Conservation (phyloP, 2,797 vertebrate species). For the Sarcophilus harrisii region DNA sequence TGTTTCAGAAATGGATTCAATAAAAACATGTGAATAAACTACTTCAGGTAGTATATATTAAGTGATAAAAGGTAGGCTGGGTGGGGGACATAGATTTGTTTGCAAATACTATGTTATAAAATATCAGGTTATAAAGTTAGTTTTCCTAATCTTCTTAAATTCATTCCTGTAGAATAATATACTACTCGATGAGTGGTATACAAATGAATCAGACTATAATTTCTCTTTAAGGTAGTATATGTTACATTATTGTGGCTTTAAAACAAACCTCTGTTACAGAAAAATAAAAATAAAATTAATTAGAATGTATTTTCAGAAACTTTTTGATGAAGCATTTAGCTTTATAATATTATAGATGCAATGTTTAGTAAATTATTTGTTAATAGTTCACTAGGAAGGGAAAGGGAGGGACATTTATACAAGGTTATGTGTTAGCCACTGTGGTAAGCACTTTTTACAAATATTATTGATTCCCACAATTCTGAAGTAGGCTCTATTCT, state of each 20-base stretch:
- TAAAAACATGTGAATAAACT: conserved; percentile 35
- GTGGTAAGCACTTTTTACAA: background rate
- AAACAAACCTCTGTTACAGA: conserved; percentile 34
- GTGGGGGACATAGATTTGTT: conserved; percentile 40
- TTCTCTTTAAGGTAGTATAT: background rate
- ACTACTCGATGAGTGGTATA: background rate
- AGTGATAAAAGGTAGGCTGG: background rate
- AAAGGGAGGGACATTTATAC: background rate
- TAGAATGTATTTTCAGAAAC: conserved; percentile 7
- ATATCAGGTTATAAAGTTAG: conserved; percentile 22
- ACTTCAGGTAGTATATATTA: conserved; percentile 1
- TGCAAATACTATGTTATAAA: conserved; percentile 20
- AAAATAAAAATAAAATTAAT: conserved; percentile 39
- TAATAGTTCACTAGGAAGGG: conserved; percentile 15
- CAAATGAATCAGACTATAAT: background rate
- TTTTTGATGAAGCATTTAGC: conserved; percentile 31
- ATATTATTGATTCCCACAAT: background rate
- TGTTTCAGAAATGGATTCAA: background rate
- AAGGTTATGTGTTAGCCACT: background rate
- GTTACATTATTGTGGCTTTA: conserved; percentile 22
- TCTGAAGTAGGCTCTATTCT: background rate
- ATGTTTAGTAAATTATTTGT: background rate
- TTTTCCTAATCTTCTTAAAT: conserved; percentile 1
- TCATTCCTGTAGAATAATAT: background rate
- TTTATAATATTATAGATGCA: conserved; percentile 9